A percentile compares a stretch with the other conserved stretches of the same genome.
These are phyloP conservation scores for Hydroisotoma schaefferi DNA, from an alignment of 2,888 invertebrate genomes.

Conservation along the genomic window DNA sequence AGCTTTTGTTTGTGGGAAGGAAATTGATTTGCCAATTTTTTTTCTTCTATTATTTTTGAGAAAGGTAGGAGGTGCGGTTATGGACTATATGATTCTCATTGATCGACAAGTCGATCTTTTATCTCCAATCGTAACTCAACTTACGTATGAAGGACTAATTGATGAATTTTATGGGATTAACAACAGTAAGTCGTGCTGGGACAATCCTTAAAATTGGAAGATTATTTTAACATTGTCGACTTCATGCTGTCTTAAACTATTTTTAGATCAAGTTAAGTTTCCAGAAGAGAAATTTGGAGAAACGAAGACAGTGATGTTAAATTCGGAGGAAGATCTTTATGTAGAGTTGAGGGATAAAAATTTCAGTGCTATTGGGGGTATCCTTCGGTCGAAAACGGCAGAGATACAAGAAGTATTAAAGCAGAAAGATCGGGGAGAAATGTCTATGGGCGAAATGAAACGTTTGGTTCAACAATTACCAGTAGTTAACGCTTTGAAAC, in stretches of 20 bases:
- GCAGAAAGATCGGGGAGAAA: constrained; percentile 70
- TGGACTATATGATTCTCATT: constrained; percentile 83
- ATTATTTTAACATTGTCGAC: too few species aligned
- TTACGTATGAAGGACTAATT: constrained; percentile 95
- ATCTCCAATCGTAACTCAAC: constrained; percentile 86
- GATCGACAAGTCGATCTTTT: constrained; percentile 90
- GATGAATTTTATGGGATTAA: constrained; percentile 91
- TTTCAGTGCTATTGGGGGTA: constrained; percentile 84
- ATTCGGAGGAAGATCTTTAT: constrained; percentile 84
- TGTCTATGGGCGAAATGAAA: constrained; percentile 88
- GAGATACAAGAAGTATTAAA: constrained; percentile 79
- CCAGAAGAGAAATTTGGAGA: constrained; percentile 79
- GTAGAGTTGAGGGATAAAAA: constrained; percentile 87
- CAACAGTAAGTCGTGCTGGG: constrained; percentile 59
- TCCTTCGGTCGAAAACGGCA: constrained; percentile 80
- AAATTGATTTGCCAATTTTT: background rate
- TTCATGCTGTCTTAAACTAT: too few species aligned
- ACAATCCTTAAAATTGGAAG: too few species aligned
- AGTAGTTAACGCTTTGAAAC: constrained; percentile 78
- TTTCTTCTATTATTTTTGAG: too few species aligned
- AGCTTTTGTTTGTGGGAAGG: background rate
- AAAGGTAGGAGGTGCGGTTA: constrained; percentile 57
- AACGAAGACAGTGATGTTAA: constrained; percentile 72
- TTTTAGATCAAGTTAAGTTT: constrained; percentile 68
- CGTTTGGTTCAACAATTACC: constrained; percentile 86